These are phyloP conservation scores for Agrochola lychnidis DNA, from an alignment of 2,888 invertebrate species.

Conservation along the genomic window DNA sequence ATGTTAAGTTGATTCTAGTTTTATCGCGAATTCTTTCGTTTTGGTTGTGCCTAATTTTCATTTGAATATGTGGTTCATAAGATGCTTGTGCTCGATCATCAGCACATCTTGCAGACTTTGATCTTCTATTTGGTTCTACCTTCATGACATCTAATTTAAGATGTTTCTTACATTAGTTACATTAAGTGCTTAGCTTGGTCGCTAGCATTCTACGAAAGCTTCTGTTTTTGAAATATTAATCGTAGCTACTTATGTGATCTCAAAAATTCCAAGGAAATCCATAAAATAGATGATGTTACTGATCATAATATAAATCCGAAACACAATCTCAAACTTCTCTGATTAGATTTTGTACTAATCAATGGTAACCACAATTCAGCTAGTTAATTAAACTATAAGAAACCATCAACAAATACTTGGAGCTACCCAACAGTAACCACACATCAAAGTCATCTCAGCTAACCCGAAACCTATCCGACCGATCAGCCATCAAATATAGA, in stretches of 20 bases:
- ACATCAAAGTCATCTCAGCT: conserved; percentile 27
- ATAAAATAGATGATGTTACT: not conserved
- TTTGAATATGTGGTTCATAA: not conserved
- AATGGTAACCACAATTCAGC: conserved; percentile 5
- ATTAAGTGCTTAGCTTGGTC: not conserved
- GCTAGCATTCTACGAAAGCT: not conserved
- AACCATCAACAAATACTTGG: conserved; percentile 53
- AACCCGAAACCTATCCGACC: conserved; percentile 65
- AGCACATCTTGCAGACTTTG: not conserved
- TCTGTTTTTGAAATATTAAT: not conserved
- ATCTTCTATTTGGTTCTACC: not conserved
- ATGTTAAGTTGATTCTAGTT: conserved; percentile 36
- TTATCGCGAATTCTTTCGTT: conserved; percentile 22
- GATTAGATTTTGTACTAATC: conserved; percentile 27
- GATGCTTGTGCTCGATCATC: not conserved
- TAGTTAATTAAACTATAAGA: conserved; percentile 51
- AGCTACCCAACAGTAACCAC: conserved; percentile 47
- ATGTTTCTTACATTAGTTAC: not conserved
- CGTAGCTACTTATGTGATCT: not conserved
- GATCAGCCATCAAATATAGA: conserved; percentile 75
- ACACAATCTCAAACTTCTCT: not conserved
- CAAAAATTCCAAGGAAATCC: not conserved
- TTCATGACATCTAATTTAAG: not conserved
- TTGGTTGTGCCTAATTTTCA: not conserved
- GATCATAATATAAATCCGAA: not conserved